Percentiles rank a stretch among this genome's conserved stretches.
These are phyloP conservation scores for Gyrodactylus salaris DNA, from an alignment of 1,140 invertebrate species.

Conservation along the genomic window DNA sequence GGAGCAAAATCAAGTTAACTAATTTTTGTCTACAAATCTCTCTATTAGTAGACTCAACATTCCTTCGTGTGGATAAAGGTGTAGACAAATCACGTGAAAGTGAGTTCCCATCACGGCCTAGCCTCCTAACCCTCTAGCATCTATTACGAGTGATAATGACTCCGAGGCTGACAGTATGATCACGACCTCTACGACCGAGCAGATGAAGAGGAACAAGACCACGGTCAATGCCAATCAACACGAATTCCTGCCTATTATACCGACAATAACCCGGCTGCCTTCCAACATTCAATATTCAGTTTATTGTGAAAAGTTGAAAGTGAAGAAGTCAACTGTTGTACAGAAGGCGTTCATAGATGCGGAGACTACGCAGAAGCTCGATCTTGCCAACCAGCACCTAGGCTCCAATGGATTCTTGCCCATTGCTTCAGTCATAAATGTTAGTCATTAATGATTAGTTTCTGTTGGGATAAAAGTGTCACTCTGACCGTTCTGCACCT, in stretches of 20 bases:
- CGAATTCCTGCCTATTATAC: not conserved
- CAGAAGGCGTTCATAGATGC: not conserved
- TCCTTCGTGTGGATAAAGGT: too few relatives aligned
- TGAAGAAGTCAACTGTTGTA: not conserved
- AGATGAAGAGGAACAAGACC: not conserved
- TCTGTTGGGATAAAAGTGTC: too few relatives aligned
- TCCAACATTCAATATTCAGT: not conserved
- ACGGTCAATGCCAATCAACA: not conserved
- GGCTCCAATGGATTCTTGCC: not conserved
- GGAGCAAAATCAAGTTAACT: too few relatives aligned
- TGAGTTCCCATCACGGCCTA: too few relatives aligned
- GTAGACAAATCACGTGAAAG: too few relatives aligned
- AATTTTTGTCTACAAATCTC: too few relatives aligned
- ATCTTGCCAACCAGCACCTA: not conserved
- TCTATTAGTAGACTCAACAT: too few relatives aligned
- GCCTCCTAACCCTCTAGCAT: too few relatives aligned
- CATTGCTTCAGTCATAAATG: not conserved
- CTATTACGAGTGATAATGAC: not conserved
- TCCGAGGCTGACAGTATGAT: not conserved
- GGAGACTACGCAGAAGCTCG: not conserved
- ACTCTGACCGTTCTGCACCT: too few relatives aligned
- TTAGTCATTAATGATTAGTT: too few relatives aligned
- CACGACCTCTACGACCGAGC: not conserved
- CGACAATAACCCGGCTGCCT: not conserved
- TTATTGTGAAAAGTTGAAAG: not conserved